Percentiles rank a stretch among this genome's conserved stretches.
These are phyloP conservation scores for Nyctibius grandis DNA, from an alignment of 2,797 vertebrate genomes.

Conservation along the genomic window DNA sequence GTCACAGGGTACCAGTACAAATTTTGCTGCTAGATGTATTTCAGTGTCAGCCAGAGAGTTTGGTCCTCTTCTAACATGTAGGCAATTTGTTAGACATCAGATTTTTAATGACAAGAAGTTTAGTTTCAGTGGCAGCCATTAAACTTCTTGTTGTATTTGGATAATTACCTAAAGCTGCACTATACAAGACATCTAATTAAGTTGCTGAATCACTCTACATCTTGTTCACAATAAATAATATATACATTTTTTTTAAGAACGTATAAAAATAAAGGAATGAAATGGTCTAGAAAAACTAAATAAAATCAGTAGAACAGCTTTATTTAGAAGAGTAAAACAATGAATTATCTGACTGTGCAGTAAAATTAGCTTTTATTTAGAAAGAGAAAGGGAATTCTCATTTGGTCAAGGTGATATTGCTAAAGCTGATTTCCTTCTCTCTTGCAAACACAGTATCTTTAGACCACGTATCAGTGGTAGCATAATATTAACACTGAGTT, in stretches of 20 bases:
- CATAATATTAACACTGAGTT: not conserved
- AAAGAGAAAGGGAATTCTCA: not conserved
- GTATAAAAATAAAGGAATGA: not conserved
- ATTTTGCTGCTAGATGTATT: not conserved
- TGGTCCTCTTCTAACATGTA: not conserved
- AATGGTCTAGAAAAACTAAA: not conserved
- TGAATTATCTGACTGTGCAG: not conserved
- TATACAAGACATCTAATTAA: not conserved
- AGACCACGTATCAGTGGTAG: not conserved
- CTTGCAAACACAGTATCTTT: not conserved
- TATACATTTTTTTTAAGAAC: not conserved
- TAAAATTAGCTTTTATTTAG: not conserved
- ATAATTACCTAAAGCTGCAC: not conserved
- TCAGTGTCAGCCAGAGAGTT: not conserved
- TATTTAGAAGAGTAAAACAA: not conserved
- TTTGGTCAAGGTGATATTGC: not conserved
- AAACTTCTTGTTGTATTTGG: not conserved
- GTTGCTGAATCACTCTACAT: not conserved
- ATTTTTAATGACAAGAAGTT: not conserved
- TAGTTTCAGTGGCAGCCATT: not conserved
- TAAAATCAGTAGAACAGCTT: not conserved
- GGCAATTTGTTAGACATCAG: not conserved
- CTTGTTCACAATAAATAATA: not conserved
- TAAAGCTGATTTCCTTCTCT: not conserved
- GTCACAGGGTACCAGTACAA: not conserved